Base-by-base conservation (phyloP, 2,113 vertebrate genomes). In the Pycnonotus jocosus region DNA sequence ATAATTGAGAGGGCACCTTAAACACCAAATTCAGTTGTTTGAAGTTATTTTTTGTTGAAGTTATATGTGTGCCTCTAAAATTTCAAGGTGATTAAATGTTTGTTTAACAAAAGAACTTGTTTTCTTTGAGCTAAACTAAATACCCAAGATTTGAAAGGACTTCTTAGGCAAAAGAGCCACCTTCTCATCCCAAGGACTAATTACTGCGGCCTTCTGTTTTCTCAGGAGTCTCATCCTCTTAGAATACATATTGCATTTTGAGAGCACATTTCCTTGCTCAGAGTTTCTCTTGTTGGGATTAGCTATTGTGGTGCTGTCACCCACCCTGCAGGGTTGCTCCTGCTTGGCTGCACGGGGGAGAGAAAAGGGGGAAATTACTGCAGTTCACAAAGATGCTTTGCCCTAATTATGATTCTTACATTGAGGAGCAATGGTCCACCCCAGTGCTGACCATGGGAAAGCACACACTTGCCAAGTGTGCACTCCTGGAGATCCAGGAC, bases 101-200 rank as follows among this genome's bases (percentile, higher is more conserved):
- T 95, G 45, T 51, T 66, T 94, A 93, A 68, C 83, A 90, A 94
- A 96, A 92, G 93, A 80, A 12, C 35, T 72, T 22, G 5, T 65
- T 95, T 95, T 81, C 37, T 95, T 93, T 95, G 81, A 94, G 48
- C 83, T 92, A 84, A 73, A 64, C 78, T 73, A 94, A 95, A 97
- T 56, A 88, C 27, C 40, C 27, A 28, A 24, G 56, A 64, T 91
- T 69, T 88, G 78, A 90, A 96, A 92, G 88, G 72, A 88, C 48
- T 86, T 92, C 81, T 79, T 51, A 30, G 44, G 54, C 1, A 1
- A 82, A 82, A 80, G 62, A 80, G 31, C 47, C 27, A 74, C 57
- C 50, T 90, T 88, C 79, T 86, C 1, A 27, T 93, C 48, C 92
- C 11, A 19, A 79, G 88, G 76, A 91, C 71, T 95, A 53, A 81